A percentile compares a stretch with the other conserved stretches of the same genome.
phyloP scores from a whole-genome alignment of 2,113 vertebrate genomes.

The Pseudorasbora parva region DNA sequence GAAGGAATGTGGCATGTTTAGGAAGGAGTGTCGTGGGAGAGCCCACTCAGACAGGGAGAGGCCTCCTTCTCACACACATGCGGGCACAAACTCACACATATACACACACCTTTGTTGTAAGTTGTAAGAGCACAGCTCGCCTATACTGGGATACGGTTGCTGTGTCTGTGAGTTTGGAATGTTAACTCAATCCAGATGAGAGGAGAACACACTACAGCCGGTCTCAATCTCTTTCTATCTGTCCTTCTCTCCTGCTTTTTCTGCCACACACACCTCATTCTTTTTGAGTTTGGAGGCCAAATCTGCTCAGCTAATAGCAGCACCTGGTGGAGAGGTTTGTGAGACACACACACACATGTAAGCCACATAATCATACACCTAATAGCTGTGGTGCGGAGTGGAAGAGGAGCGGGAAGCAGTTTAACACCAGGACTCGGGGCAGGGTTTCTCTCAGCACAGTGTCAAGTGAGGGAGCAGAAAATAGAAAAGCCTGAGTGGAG shows the following conservation, averaged over 20 bases:
- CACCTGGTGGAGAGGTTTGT: conserved; percentile 59
- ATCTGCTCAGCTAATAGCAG: conserved; percentile 57
- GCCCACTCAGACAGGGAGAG: conserved; percentile 32
- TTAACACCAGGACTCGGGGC: background rate
- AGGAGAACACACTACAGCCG: conserved; percentile 48
- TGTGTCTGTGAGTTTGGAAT: conserved; percentile 64
- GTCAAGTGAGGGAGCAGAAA: background rate
- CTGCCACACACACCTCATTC: conserved; percentile 30
- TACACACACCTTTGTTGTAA: conserved; percentile 40
- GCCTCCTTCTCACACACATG: conserved; percentile 24
- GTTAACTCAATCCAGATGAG: conserved; percentile 75
- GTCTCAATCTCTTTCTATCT: background rate
- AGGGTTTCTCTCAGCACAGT: background rate
- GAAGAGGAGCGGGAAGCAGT: too few species aligned
- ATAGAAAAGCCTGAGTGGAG: conserved; percentile 7
- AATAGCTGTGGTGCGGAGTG: background rate
- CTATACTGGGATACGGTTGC: conserved; percentile 44
- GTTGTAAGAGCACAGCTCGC: conserved; percentile 35
- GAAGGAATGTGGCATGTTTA: conserved; percentile 51
- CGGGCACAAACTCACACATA: conserved; percentile 17
- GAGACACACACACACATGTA: conserved; percentile 32
- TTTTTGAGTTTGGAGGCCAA: conserved; percentile 17
- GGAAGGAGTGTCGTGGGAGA: conserved; percentile 25
- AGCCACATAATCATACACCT: conserved; percentile 16
- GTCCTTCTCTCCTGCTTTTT: conserved; percentile 6